Conservation (phyloP, 2,888 invertebrate genomes). For the Acrobasis repandana region DNA sequence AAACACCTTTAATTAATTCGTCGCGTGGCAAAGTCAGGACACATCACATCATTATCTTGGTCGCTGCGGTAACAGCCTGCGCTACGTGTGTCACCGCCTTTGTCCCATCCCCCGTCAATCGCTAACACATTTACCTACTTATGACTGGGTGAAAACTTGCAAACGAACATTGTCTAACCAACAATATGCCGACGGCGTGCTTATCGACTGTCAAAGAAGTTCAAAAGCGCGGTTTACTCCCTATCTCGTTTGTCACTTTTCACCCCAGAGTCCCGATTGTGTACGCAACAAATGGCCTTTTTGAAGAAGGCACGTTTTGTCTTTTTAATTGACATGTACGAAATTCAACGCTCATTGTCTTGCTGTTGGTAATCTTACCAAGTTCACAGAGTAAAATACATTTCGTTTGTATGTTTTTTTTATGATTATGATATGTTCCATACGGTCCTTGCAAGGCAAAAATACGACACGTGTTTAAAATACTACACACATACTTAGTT, state of each 20-base stretch:
- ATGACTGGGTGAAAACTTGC: constrained; percentile 76
- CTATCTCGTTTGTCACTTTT: constrained; percentile 78
- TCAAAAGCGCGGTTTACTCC: constrained; percentile 75
- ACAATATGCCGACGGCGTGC: constrained; percentile 58
- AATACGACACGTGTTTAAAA: too few relatives aligned
- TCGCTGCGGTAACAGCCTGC: constrained; percentile 59
- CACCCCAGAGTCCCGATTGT: constrained; percentile 70
- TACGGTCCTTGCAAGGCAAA: too few relatives aligned
- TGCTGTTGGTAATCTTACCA: not conserved
- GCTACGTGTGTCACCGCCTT: constrained; percentile 48
- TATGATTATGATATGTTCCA: too few relatives aligned
- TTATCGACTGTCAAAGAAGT: constrained; percentile 81
- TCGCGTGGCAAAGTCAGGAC: constrained; percentile 39
- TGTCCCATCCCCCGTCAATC: constrained; percentile 67
- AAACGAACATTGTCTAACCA: constrained; percentile 72
- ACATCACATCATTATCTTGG: constrained; percentile 69
- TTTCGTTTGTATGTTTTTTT: too few relatives aligned
- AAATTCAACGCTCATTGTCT: constrained; percentile 21
- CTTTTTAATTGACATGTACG: constrained; percentile 65
- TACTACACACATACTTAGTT: too few relatives aligned
- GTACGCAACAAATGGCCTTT: constrained; percentile 72
- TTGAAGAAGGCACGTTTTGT: constrained; percentile 56
- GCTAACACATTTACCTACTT: constrained; percentile 81
- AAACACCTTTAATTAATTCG: constrained; percentile 52
- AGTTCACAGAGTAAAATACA: not conserved